Conservation (phyloP, 2,888 invertebrate genomes). For the Branchipolynoe longqiensis region DNA sequence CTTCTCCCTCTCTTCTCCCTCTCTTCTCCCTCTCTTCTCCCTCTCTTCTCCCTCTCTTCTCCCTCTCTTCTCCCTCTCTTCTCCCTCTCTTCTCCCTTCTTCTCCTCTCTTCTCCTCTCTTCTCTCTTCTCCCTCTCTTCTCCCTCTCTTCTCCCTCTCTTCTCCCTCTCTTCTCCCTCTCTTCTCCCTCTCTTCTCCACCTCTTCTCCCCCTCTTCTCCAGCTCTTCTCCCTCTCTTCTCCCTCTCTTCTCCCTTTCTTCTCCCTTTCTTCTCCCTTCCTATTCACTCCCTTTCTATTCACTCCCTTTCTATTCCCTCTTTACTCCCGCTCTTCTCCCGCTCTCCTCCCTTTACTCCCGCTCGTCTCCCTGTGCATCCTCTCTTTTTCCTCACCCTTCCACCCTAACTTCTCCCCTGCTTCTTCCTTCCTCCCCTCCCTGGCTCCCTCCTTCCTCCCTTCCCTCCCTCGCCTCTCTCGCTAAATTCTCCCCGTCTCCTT, state of each 20-base stretch:
- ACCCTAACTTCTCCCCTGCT: too few relatives aligned
- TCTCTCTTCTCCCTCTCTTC: not conserved
- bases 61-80: not conserved
- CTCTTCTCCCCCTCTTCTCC: not conserved
- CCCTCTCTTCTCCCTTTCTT: not conserved
- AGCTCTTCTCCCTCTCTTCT: not conserved
- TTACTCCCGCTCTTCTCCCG: not conserved
- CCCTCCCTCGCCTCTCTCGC: too few relatives aligned
- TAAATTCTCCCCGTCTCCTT: too few relatives aligned
- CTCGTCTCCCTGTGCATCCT: too few relatives aligned
- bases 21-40: not conserved
- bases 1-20: not conserved
- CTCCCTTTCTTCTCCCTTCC: not conserved
- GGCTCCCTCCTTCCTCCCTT: too few relatives aligned
- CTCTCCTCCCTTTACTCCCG: too few relatives aligned
- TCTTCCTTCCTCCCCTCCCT: too few relatives aligned
- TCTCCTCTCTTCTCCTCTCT: not conserved
- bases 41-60: not conserved
- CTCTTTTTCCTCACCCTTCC: too few relatives aligned
- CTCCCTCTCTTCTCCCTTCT: not conserved
- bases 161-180: not conserved
- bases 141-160: not conserved
- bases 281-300: not conserved
- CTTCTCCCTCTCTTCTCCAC: not conserved
- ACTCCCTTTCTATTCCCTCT: not conserved